Conservation (phyloP, 2,888 invertebrate genomes). For the Dryobota labecula region DNA sequence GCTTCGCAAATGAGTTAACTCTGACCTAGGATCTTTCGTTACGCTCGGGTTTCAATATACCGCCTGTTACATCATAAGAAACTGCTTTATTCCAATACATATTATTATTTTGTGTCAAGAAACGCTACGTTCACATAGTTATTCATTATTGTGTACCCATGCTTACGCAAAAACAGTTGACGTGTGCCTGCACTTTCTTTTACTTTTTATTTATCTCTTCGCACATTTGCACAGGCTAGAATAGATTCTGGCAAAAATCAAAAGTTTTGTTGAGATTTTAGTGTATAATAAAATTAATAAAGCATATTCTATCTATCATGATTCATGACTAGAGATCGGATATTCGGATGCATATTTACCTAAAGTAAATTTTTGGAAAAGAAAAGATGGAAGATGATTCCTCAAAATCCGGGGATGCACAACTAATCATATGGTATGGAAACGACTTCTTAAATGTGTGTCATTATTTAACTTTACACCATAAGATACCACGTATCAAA, state of each 20-base stretch:
- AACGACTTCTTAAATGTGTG: too few relatives aligned
- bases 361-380: too few relatives aligned
- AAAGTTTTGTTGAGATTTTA: not conserved
- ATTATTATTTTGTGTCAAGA: not conserved
- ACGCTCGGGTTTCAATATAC: not conserved
- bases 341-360: too few relatives aligned
- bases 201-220: slow-evolving; percentile 8
- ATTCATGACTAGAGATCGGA: too few relatives aligned
- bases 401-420: too few relatives aligned
- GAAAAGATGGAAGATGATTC: too few relatives aligned
- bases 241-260: not conserved
- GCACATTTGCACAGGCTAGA: not conserved
- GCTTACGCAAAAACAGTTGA: slow-evolving; percentile 19
- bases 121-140: not conserved
- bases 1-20: not conserved
- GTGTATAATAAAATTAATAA: too few relatives aligned
- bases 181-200: slow-evolving; percentile 2
- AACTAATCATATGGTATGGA: too few relatives aligned
- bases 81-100: not conserved
- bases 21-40: not conserved
- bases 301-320: not conserved
- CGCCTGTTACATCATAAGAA: not conserved
- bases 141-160: not conserved
- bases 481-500: too few relatives aligned
- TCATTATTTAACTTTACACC: too few relatives aligned